A percentile compares a stretch with the other conserved stretches of the same genome.
phyloP scores from a whole-genome alignment of 2,113 vertebrate genomes.

The Carollia perspicillata region DNA sequence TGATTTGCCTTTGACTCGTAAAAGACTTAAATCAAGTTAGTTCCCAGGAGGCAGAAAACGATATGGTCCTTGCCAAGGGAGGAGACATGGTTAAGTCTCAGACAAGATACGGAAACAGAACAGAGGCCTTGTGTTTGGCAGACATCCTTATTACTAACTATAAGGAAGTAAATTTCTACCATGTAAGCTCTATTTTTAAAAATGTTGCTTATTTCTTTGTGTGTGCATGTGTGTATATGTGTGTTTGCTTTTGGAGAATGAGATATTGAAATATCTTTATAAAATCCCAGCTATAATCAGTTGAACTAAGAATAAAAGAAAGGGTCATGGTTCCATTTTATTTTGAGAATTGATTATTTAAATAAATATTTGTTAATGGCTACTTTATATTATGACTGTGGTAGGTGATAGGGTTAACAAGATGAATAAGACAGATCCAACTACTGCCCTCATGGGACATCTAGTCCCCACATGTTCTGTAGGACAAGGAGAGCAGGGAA shows the following conservation, averaged over 20 bases:
- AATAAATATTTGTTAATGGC: neutral
- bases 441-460: neutral
- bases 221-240: neutral
- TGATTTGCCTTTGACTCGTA: slow-evolving; percentile 10
- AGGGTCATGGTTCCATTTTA: neutral
- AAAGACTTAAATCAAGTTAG: neutral
- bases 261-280: neutral
- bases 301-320: slow-evolving; percentile 17
- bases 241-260: neutral
- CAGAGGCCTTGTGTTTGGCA: neutral
- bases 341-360: neutral
- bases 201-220: neutral
- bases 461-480: neutral
- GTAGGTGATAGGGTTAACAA: neutral
- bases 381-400: neutral
- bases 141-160: neutral
- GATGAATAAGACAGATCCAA: neutral
- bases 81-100: neutral
- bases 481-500: neutral
- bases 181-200: neutral
- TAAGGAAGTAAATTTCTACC: neutral
- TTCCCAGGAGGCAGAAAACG: neutral
- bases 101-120: neutral
- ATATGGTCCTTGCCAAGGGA: neutral
- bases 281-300: neutral